A percentile compares a stretch with the other conserved stretches of the same genome.
phyloP scores from a whole-genome alignment of 2,797 vertebrate genomes.

The Notolepis coatsorum region DNA sequence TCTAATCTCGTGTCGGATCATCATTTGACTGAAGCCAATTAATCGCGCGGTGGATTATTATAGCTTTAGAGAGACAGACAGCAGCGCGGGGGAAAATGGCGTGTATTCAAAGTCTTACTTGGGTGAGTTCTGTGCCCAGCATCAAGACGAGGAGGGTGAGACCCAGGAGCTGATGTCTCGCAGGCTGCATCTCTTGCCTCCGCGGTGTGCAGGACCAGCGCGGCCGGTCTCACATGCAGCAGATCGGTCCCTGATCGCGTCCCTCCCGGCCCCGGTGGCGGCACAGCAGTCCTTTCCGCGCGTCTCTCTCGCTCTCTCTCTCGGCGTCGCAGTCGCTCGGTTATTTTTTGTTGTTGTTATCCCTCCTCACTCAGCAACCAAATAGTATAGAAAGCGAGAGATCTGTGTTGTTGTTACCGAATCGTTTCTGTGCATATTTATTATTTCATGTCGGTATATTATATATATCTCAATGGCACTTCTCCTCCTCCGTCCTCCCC shows the following conservation, averaged over 20 bases:
- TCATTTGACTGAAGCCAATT: conserved; percentile 59
- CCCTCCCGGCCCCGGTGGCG: conserved; percentile 28
- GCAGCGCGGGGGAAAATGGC: conserved; percentile 79
- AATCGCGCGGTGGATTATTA: conserved; percentile 32
- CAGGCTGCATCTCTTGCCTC: conserved; percentile 92
- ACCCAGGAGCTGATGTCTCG: conserved; percentile 90
- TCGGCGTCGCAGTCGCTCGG: conserved; percentile 40
- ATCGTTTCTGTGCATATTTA: conserved; percentile 88
- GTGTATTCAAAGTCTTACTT: conserved; percentile 87
- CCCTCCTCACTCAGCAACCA: conserved; percentile 77
- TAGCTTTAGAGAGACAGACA: too few species aligned
- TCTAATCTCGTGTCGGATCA: conserved; percentile 57
- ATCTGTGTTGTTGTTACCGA: conserved; percentile 79
- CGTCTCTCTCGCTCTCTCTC: conserved; percentile 55
- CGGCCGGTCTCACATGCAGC: conserved; percentile 86
- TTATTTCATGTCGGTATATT: conserved; percentile 65
- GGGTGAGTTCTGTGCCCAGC: conserved; percentile 97
- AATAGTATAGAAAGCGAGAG: conserved; percentile 79
- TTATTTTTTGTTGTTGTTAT: conserved; percentile 5
- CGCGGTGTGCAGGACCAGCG: conserved; percentile 81
- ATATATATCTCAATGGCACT: conserved; percentile 59
- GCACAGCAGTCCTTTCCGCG: conserved; percentile 67
- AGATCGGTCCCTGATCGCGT: conserved; percentile 77
- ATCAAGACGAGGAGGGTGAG: conserved; percentile 94
- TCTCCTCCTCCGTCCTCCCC: too few species aligned